Base-by-base conservation (phyloP, 2,888 invertebrate species). In the Rotaria sp. region DNA sequence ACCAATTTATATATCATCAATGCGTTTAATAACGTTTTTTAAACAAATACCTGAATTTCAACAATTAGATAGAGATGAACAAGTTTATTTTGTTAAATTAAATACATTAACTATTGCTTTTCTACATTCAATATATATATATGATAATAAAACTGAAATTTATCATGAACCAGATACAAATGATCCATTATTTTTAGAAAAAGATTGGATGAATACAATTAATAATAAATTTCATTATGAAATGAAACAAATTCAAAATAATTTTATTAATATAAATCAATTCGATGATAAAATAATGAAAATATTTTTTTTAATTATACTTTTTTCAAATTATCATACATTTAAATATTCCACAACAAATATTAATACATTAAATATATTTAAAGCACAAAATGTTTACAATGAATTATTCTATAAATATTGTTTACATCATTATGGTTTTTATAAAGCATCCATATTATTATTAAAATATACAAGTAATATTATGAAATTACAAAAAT, bases 21-120 rank as follows among this genome's bases (percentile, higher is more conserved):
- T 80, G 26, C 80, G 80, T 26, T 26, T 80, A 26, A 80, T 80
- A 41, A 45, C n/a, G 2, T 80, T 26, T 80, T 45, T 41, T 45
- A 80, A 80, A 45, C 80, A 80, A n/a, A 80, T 80, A n/a, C 41
- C 10, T n/a, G 80, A 80, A 80, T 80, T 80, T 45, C 80, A 80
- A 41, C 11, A 45, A 11, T 45, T 80, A 45, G n/a, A 41, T 13
- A 45, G 2, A 45, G 45, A 80, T 15, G 80, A 80, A 26, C 41
- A 80, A 80, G n/a, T 80, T 13, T n/a, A 41, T 45, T 15, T 80
- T 21, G n/a, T 80, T 45, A 80, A 80, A 45, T 80, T 26, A 26
- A 80, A 80, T 45, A 45, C n/a, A 15, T 45, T 80, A 80, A 13
- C 13, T 11, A 45, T 45, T 4, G 15, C 26, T 21, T 80, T 80